Base-by-base conservation (phyloP, 2,797 vertebrate species). In the Mormyrops boulengeri region DNA sequence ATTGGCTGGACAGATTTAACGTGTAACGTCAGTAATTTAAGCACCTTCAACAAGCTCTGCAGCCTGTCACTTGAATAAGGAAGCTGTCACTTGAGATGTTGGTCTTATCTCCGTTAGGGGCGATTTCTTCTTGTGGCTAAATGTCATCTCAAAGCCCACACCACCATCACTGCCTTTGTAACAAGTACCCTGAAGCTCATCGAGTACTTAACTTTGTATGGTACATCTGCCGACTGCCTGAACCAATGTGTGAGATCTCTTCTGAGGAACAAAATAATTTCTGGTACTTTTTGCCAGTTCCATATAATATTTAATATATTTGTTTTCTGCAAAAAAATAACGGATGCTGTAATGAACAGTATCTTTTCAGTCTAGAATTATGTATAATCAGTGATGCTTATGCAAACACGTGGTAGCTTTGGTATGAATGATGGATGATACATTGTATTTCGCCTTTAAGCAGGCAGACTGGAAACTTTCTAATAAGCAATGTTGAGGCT, bases 61-160 rank as follows among this genome's bases (percentile, higher is more conserved):
- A 34, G 34, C 34, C 4, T 69, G 55, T 85, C 89, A 69, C 89
- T 88, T 57, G 89, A 87, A 85, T 49, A 88, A 34, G 19, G 38
- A 49, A 26, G 3, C 41, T 41, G n/a, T 26, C 80, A 47, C 77
- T 88, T 88, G 66, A 88, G 26, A 49, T 66, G 52, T 88, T 88
- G 85, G 88, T 89, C 91, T 90, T 92, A 90, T 89, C 84, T 87
- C 87, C 89, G 52, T 85, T 91, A 88, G 89, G 84, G 88, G 62
- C 77, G 86, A 90, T 89, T 88, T 90, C 88, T 88, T 88, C 50
- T 60, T 91, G 84, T 85, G 88, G 85, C 52, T 88, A 49, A 55
- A 66, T 47, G 66, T 87, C 53, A 53, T 22, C 77, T 82, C 41
- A 66, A 77, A 19, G 41, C 90, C 53, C 22, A 14, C 85, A 80